phyloP scores from a whole-genome alignment of 2,888 invertebrate species.

The Drosophila imparisetae region DNA sequence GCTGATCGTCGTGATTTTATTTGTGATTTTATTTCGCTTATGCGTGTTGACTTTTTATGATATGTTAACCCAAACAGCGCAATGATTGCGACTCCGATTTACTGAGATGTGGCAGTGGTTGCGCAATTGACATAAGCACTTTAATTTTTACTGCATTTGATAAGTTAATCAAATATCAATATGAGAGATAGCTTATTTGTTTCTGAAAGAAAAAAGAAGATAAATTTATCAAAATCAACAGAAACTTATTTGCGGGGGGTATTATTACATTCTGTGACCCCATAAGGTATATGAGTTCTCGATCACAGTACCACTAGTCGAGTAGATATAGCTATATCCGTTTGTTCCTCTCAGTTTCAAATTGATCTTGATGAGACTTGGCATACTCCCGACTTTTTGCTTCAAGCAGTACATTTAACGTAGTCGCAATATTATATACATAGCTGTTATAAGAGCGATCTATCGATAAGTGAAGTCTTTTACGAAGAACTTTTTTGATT shows the following conservation, averaged over 20 bases:
- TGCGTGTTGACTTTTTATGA: slow-evolving; percentile 11
- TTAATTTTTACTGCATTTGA: not conserved
- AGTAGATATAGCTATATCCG: not conserved
- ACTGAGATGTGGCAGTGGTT: not conserved
- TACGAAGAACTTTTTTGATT: not conserved
- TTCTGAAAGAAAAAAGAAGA: not conserved
- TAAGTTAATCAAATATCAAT: not conserved
- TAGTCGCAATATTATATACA: not conserved
- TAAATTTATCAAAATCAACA: not conserved
- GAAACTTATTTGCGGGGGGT: not conserved
- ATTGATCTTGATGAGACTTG: not conserved
- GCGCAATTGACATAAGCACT: not conserved
- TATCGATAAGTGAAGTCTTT: not conserved
- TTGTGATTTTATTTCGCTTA: slow-evolving; percentile 5
- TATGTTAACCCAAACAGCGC: not conserved
- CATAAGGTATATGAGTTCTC: not conserved
- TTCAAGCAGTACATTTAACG: not conserved
- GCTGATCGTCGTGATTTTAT: not conserved
- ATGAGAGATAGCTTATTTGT: not conserved
- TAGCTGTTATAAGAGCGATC: not conserved
- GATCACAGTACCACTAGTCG: not conserved
- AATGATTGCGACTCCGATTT: not conserved
- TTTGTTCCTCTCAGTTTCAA: not conserved
- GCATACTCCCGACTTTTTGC: not conserved
- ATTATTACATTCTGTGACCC: not conserved